Percentiles rank a stretch among this genome's conserved stretches.
phyloP scores from a whole-genome alignment of 2,888 invertebrate genomes.

The Cetonia aurata region DNA sequence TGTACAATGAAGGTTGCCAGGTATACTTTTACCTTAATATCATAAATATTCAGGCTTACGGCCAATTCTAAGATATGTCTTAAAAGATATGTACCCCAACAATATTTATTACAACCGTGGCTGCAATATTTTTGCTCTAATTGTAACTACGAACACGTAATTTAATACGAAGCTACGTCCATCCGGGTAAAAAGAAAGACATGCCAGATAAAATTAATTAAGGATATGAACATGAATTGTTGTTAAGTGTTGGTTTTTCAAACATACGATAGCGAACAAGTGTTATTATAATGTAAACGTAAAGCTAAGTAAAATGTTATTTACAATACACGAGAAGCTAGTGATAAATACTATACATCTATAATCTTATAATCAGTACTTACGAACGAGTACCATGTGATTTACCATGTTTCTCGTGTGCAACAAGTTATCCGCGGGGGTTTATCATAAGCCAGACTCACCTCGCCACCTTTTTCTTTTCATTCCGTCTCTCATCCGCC shows the following conservation, averaged over 20 bases:
- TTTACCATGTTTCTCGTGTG: conserved; percentile 56
- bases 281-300: conserved; percentile 44
- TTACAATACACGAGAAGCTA: conserved; percentile 35
- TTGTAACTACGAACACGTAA: conserved; percentile 25
- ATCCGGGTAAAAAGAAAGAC: conserved; percentile 14
- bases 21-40: background rate
- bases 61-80: background rate
- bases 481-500: background rate
- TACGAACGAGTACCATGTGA: conserved; percentile 50
- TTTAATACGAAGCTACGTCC: conserved; percentile 24
- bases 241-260: conserved; percentile 21
- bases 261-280: conserved; percentile 33
- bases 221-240: conserved; percentile 39
- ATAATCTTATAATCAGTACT: conserved; percentile 48
- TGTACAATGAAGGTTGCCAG: conserved; percentile 14
- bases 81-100: conserved; percentile 11
- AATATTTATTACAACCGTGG: conserved; percentile 26
- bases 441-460: conserved; percentile 44
- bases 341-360: conserved; percentile 47
- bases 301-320: conserved; percentile 42
- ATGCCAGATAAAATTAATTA: conserved; percentile 42
- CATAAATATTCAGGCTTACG: conserved; percentile 1
- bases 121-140: conserved; percentile 31
- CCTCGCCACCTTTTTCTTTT: conserved; percentile 30
- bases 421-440: conserved; percentile 56